Conservation (phyloP, 2,888 invertebrate genomes). For the Fabriciana adippe region DNA sequence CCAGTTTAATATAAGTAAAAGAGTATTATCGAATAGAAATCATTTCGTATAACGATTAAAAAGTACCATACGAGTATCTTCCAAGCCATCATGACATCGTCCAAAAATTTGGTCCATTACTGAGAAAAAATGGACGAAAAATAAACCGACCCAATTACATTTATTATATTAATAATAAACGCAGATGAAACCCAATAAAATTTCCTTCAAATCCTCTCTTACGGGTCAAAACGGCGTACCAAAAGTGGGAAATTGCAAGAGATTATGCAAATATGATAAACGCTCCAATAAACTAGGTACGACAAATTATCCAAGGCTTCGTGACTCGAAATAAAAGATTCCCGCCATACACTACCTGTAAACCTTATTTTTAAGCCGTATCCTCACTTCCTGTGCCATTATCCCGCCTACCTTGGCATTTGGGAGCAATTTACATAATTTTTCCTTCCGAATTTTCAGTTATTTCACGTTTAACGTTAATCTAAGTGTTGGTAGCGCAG, state of each 20-base stretch:
- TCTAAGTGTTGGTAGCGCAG: constrained; percentile 32
- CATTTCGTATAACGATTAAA: too few species aligned
- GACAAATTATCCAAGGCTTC: constrained; percentile 27
- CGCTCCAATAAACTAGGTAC: constrained; percentile 9
- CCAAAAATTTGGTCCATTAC: too few species aligned
- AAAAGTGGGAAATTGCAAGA: constrained; percentile 20
- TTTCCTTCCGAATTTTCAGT: constrained; percentile 45
- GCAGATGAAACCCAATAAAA: too few species aligned
- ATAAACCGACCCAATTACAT: too few species aligned
- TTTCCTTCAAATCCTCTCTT: neutral
- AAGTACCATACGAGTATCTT: too few species aligned
- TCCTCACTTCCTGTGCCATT: constrained; percentile 39
- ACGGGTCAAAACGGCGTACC: neutral
- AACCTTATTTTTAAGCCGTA: constrained; percentile 41
- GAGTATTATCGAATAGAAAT: too few species aligned
- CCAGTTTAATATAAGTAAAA: too few species aligned
- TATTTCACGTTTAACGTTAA: constrained; percentile 40
- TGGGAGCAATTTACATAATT: constrained; percentile 47
- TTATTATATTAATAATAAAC: too few species aligned
- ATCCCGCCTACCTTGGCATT: constrained; percentile 40
- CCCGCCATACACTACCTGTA: constrained; percentile 35
- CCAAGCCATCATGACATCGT: too few species aligned
- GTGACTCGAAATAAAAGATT: constrained; percentile 35
- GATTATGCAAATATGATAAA: constrained; percentile 31
- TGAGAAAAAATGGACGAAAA: too few species aligned